Evolutionary conservation across 2,888 invertebrate species (phyloP), one percentile per base, ranked within the genome.

Genomic region (Macrosoma leucophasiata): DNA sequence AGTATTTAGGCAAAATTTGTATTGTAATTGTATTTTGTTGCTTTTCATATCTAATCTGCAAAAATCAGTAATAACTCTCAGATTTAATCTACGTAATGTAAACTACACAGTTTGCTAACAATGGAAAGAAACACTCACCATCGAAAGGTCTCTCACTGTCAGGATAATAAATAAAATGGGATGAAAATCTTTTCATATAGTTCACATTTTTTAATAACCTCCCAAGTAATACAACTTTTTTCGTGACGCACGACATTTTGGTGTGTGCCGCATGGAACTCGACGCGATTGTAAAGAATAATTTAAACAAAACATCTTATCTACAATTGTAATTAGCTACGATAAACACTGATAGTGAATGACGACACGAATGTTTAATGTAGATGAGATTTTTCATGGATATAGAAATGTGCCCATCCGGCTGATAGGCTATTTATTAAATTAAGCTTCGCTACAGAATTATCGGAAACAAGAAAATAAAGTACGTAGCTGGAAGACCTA

Each of bases 121-220:
- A 7, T 20, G 12, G 13, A 28, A 20, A n/a, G n/a, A 13, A 42
- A 27, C 35, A 43, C 58, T 77, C 75, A 75, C 86, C 86, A 68
- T 82, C 71, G 22, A 82, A 67, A 4, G 84, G 84, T 41, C 72
- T 61, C 35, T 73, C 72, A 51, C 69, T 72, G 45, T 90, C 90
- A 1, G 90, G 87, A 40, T 76, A 78, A 55, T 89, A 90, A 35
- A 77, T 87, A 59, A 90, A 90, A 65, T 90, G 89, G 7, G 87
- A 85, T 17, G 77, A 72, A 18, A 76, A 45, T 39, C 81, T 70
- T 52, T 73, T 77, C 10, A 62, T 43, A 39, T 41, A 52, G 47
- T 59, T 66, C 12, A 70, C 66, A 69, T 69, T 62, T 69, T 73
- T 68, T 30, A 70, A 19, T 27, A 79, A 39, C 50, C 61, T 70